Percentiles rank a stretch among this genome's conserved stretches.
Conservation (phyloP, 2,888 invertebrate genomes). For the Amphipoea oculea region DNA sequence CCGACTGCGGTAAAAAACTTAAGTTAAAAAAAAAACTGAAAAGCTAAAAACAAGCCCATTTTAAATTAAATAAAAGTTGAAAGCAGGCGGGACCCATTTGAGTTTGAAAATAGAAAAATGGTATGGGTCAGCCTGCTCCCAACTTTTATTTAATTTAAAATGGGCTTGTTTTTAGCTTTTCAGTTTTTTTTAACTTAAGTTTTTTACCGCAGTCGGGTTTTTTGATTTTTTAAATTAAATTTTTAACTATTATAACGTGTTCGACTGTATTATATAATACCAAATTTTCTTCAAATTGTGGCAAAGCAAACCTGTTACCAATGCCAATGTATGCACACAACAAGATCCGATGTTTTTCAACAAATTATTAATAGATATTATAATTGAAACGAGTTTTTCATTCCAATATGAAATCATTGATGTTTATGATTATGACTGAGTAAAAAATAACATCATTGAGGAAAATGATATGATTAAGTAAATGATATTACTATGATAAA, state of each 20-base stretch:
- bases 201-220: no score
- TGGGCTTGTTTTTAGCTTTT: no score
- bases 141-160: no score
- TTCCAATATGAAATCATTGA: slow-evolving; percentile 25
- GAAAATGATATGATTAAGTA: slow-evolving; percentile 26
- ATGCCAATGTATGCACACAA: slow-evolving; percentile 26
- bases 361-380: slow-evolving; percentile 27
- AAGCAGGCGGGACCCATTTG: no score
- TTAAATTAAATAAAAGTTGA: no score
- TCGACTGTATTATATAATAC: neutral
- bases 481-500: slow-evolving; percentile 5
- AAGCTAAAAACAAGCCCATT: no score
- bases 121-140: no score
- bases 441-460: slow-evolving; percentile 42
- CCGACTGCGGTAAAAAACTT: no score
- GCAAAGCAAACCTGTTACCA: slow-evolving; percentile 31
- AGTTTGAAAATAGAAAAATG: no score
- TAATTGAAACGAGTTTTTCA: slow-evolving; percentile 55
- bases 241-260: neutral
- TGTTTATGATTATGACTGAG: slow-evolving; percentile 22
- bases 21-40: no score
- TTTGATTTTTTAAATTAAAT: no score
- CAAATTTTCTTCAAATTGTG: slow-evolving; percentile 3
- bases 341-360: slow-evolving; percentile 40
- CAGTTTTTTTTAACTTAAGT: no score